Evolutionary conservation across 2,888 invertebrate species (phyloP).

Genomic region (Tetragonula carbonaria): DNA sequence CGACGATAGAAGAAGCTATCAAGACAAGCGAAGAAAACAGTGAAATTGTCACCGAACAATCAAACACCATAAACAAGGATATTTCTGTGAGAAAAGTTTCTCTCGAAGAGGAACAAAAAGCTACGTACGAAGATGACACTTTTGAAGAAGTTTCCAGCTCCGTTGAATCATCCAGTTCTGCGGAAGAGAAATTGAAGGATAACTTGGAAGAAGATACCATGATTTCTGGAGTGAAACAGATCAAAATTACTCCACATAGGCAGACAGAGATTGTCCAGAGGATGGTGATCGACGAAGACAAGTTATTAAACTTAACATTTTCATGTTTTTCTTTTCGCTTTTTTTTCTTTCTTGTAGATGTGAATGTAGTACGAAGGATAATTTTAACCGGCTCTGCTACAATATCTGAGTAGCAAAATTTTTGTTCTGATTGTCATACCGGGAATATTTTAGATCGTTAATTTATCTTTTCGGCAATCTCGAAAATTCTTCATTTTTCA

Average conservation of each 20-base stretch:
- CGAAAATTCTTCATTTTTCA: too few relatives aligned
- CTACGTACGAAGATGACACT: slow-evolving; percentile 62
- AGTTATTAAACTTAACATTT: slow-evolving; percentile 4
- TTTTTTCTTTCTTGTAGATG: not conserved
- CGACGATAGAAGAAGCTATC: slow-evolving; percentile 41
- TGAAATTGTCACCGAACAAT: slow-evolving; percentile 49
- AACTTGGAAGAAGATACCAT: not conserved
- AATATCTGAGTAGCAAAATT: too few relatives aligned
- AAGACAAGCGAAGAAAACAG: slow-evolving; percentile 28
- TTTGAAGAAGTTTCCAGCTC: slow-evolving; percentile 63
- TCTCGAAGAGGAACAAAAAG: not conserved
- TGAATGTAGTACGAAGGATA: too few relatives aligned
- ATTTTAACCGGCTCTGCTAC: too few relatives aligned
- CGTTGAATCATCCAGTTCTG: slow-evolving; percentile 17
- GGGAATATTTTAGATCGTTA: too few relatives aligned
- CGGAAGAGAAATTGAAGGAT: not conserved
- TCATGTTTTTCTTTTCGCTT: not conserved
- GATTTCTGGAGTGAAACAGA: slow-evolving; percentile 40
- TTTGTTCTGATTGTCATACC: too few relatives aligned
- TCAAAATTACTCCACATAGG: slow-evolving; percentile 37
- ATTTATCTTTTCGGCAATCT: too few relatives aligned
- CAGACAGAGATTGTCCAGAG: not conserved
- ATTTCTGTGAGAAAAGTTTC: not conserved
- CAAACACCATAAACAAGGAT: not conserved
- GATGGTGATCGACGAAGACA: slow-evolving; percentile 18